Evolutionary conservation across 2,113 vertebrate genomes (phyloP).

Genomic region (Romanogobio albipinnatus): DNA sequence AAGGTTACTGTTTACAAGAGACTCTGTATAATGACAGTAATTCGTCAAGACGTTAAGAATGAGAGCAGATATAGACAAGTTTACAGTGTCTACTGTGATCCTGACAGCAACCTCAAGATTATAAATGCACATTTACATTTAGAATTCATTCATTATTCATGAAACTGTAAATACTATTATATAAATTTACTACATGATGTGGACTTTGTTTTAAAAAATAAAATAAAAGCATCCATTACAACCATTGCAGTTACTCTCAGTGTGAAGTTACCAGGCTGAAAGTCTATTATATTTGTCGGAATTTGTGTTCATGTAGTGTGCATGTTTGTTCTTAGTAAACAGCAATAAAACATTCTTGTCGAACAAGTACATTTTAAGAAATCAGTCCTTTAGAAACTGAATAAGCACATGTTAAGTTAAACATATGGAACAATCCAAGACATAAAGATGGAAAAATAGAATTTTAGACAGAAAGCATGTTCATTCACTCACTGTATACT

Average conservation of each 20-base stretch:
- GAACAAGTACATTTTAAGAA: background rate
- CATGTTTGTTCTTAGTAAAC: background rate
- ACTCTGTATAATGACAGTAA: conserved; percentile 52
- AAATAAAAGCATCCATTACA: background rate
- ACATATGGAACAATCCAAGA: conserved; percentile 58
- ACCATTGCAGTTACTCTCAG: background rate
- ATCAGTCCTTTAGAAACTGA: conserved; percentile 40
- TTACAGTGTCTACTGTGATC: background rate
- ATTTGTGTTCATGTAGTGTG: background rate
- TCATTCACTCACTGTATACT: background rate
- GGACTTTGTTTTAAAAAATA: conserved; percentile 7
- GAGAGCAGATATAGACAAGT: background rate
- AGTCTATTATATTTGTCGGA: background rate
- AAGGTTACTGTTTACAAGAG: conserved; percentile 11
- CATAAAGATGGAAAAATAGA: conserved; percentile 40
- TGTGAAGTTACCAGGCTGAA: background rate
- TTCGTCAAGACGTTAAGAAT: conserved; percentile 19
- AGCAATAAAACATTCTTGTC: conserved; percentile 25
- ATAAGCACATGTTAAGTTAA: conserved; percentile 66
- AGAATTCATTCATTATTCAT: conserved; percentile 21
- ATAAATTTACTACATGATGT: conserved; percentile 5
- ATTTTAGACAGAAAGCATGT: background rate
- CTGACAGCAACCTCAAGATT: background rate
- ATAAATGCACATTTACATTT: conserved; percentile 12
- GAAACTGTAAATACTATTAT: background rate